Evolutionary conservation across 2,888 invertebrate species (phyloP), one percentile per base, ranked within the genome.

Genomic region (Junonia oenone): DNA sequence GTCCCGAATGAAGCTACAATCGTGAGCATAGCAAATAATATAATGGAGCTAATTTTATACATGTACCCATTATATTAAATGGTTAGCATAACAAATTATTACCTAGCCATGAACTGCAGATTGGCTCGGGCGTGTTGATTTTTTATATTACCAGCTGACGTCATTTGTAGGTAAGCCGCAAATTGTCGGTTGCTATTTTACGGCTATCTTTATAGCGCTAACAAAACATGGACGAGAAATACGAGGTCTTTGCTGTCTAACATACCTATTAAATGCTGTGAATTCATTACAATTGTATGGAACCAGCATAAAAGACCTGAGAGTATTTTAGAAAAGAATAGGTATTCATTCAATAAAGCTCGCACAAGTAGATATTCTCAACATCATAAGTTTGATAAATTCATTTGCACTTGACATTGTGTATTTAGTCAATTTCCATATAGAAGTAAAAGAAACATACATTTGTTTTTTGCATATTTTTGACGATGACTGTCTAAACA

Each of bases 131-230:
- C 14, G 26, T 59, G 46, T 47, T 49, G 37, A 9, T 55, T 58
- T 61, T 61, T 58, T 49, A 17, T 48, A 38, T 48, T 43, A 29
- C 19, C 2, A 27, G 31, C 26, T 61, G 56, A 54, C 56, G 51
- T 61, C 58, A 61, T 38, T n/a, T 22, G 6, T 48, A 43, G 45
- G 54, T 45, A 40, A 33, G 33, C 55, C 40, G 49, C 58, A 49
- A 60, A 60, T 53, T 26, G 48, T 48, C 37, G 49, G 53, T 45
- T 56, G 45, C 46, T 45, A 31, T 51, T 55, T 56, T 58, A 51
- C 43, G 53, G 53, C 48, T 51, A 51, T 51, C 54, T 55, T 57
- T 51, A 55, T 51, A 35, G 51, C 38, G 9, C 19, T 45, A 46
- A 53, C 38, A 51, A 55, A 58, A 58, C 35, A 37, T 37, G 51